Percentiles rank a stretch among this genome's conserved stretches.
These are phyloP conservation scores for Drosophila tani DNA, from an alignment of 1,140 invertebrate species.

Conservation along the genomic window DNA sequence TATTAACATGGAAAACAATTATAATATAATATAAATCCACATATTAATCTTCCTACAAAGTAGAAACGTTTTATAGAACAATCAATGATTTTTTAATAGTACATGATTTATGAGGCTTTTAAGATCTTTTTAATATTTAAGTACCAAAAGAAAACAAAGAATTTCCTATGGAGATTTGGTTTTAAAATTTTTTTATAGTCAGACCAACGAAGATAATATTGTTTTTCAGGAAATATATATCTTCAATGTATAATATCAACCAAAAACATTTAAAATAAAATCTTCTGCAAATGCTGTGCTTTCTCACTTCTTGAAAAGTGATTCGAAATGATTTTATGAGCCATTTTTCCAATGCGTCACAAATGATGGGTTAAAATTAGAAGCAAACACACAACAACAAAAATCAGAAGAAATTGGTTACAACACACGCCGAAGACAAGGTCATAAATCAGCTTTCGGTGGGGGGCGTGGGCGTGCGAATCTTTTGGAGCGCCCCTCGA, in stretches of 20 bases:
- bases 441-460: constrained; percentile 60
- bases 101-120: neutral
- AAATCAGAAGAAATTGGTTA: constrained; percentile 58
- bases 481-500: constrained; percentile 33
- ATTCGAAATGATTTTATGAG: constrained; percentile 20
- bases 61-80: neutral
- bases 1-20: neutral
- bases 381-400: constrained; percentile 12
- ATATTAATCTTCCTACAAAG: neutral
- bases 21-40: neutral
- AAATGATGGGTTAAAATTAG: constrained; percentile 38
- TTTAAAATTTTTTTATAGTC: neutral
- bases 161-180: neutral
- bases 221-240: neutral
- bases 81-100: neutral
- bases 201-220: neutral
- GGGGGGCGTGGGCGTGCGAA: constrained; percentile 70
- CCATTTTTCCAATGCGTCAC: constrained; percentile 22
- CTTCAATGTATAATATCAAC: neutral
- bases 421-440: constrained; percentile 54
- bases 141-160: neutral
- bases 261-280: neutral
- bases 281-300: constrained; percentile 2
- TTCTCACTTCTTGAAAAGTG: neutral
- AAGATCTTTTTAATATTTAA: neutral